Evolutionary conservation across 2,888 invertebrate genomes (phyloP).

Genomic region (Hirtodrosophila cameraria): DNA sequence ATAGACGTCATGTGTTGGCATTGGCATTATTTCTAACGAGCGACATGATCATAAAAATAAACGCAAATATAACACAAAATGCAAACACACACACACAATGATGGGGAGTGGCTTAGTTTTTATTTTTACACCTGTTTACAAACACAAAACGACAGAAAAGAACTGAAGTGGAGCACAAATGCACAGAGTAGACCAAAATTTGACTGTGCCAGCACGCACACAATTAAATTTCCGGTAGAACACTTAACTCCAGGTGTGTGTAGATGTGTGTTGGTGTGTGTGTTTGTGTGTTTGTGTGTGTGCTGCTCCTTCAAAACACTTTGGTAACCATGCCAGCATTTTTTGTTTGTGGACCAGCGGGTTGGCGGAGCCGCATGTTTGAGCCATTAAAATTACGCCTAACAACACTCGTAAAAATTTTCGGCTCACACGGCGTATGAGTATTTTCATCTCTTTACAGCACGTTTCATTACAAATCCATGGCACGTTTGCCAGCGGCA

Average conservation of each 20-base stretch:
- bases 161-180: not conserved
- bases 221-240: constrained; percentile 77
- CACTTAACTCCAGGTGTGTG: constrained; percentile 60
- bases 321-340: constrained; percentile 58
- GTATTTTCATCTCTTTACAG: constrained; percentile 54
- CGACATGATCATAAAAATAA: constrained; percentile 78
- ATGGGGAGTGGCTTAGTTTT: constrained; percentile 74
- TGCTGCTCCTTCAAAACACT: constrained; percentile 50
- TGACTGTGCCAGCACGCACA: constrained; percentile 74
- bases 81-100: constrained; percentile 71
- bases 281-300: constrained; percentile 7
- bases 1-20: constrained; percentile 51
- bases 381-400: constrained; percentile 79
- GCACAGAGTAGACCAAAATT: constrained; percentile 47
- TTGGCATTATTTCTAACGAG: constrained; percentile 75
- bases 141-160: constrained; percentile 33
- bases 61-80: constrained; percentile 75
- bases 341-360: constrained; percentile 15
- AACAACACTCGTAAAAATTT: constrained; percentile 71
- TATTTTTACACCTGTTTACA: constrained; percentile 76
- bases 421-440: constrained; percentile 68
- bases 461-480: constrained; percentile 78
- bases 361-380: constrained; percentile 70
- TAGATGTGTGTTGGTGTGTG: constrained; percentile 4
- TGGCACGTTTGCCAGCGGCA: constrained; percentile 66